Base-by-base conservation (phyloP, 2,888 invertebrate genomes). In the Ellobium chinense region DNA sequence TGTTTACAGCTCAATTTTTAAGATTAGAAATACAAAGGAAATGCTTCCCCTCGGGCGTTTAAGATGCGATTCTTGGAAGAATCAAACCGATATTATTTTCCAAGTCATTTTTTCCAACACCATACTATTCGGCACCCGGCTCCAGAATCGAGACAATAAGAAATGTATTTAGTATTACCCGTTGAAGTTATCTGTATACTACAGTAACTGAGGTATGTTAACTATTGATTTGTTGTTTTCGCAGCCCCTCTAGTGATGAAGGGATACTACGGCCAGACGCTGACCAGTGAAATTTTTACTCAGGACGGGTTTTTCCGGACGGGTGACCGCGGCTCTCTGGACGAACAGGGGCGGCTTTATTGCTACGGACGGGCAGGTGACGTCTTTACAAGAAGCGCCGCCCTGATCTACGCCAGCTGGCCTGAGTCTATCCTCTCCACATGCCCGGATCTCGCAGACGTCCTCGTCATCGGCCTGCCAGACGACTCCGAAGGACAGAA, bases 261-360 rank as follows among this genome's bases (percentile, higher is more conserved):
- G 18, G 46, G 46, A 12, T 70, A 70, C 54, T 58, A 54, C 65
- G 36, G 56, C n/a, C 36, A 12, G 2, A 39, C 31, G 46, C 60
- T 46, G n/a, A 63, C 27, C 21, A 14, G 65, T 2, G 24, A 34
- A 3, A 39, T 66, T 7, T 80, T 80, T 46, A 69, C 60, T 0
- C 24, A 39, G 4, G 80, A 80, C 62, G 80, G 80, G n/a, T 80
- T 69, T 68, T 68, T 62, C 34, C 36, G 39, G 27, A 80, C 75
- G 5, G 74, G 69, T 7, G 80, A 80, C 75, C 21, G 66, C 9
- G 80, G 80, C 39, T 7, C 24, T 12, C 37, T 80, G 31, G 68
- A 75, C 46, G 58, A 37, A 12, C 12, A 27, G 0, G 75, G 75
- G 12, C 12, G 29, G 21, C 56, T 78, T 21, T 78, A n/a, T 31